A percentile compares a stretch with the other conserved stretches of the same genome.
Evolutionary conservation across 2,797 vertebrate genomes (phyloP).

Genomic region (Pseudochirops corinnae): DNA sequence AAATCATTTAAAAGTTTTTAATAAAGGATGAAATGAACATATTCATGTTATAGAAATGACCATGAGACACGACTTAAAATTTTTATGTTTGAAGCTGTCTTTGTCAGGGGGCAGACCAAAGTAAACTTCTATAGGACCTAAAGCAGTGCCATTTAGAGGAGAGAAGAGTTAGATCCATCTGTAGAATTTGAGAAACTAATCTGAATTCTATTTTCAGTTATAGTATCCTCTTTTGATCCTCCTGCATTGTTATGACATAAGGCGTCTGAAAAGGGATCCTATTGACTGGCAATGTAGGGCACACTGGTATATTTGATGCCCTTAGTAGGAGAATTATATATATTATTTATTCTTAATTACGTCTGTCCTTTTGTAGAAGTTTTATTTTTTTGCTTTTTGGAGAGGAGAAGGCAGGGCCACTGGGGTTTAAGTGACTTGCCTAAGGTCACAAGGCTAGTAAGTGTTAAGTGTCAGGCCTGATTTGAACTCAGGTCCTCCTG

Average conservation of each 20-base stretch:
- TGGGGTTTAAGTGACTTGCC: no score
- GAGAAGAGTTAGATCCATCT: not conserved
- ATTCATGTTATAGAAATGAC: constrained; percentile 1
- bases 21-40: constrained; percentile 9
- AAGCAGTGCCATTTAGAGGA: constrained; percentile 5
- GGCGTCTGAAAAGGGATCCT: not conserved
- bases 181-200: constrained; percentile 22
- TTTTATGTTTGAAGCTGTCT: constrained; percentile 39
- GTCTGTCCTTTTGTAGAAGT: not conserved
- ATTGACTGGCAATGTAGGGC: not conserved
- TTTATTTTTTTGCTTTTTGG: no score
- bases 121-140: not conserved
- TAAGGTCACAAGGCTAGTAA: no score
- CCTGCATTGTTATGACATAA: not conserved
- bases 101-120: not conserved
- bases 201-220: not conserved
- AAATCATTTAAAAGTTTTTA: constrained; percentile 23
- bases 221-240: not conserved
- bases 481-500: no score
- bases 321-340: not conserved
- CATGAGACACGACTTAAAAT: not conserved
- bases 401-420: no score
- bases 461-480: no score
- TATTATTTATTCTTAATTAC: not conserved
- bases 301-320: not conserved